phyloP scores from a whole-genome alignment of 1,140 invertebrate genomes.

The Galleria mellonella region DNA sequence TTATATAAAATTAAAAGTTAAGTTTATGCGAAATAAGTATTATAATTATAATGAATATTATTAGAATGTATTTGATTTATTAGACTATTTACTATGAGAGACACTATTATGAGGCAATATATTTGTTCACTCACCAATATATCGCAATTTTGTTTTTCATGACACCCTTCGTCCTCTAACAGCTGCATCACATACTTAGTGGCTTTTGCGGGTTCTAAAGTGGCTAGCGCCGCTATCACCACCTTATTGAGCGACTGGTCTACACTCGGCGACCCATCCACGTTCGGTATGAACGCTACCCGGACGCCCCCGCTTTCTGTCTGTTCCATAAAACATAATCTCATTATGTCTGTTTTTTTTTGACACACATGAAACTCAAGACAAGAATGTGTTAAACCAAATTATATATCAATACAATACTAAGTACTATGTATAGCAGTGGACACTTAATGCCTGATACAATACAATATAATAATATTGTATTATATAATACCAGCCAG shows the following conservation, averaged over 20 bases:
- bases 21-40: too few relatives aligned
- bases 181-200: conserved; percentile 81
- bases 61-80: conserved; percentile 3
- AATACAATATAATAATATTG: too few relatives aligned
- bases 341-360: too few relatives aligned
- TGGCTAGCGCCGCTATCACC: conserved; percentile 77
- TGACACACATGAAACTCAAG: too few relatives aligned
- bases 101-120: background rate
- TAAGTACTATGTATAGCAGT: too few relatives aligned
- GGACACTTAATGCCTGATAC: too few relatives aligned
- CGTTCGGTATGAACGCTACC: conserved; percentile 80
- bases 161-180: conserved; percentile 77
- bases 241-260: conserved; percentile 76
- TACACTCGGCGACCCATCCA: conserved; percentile 63
- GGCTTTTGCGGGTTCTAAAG: conserved; percentile 76
- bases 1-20: too few relatives aligned
- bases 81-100: background rate
- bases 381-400: too few relatives aligned
- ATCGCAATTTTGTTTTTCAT: conserved; percentile 63
- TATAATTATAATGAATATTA: too few relatives aligned
- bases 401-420: conserved; percentile 10
- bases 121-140: conserved; percentile 47
- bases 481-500: too few relatives aligned
- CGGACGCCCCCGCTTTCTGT: conserved; percentile 76
- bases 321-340: conserved; percentile 36